phyloP scores from a whole-genome alignment of 2,888 invertebrate species.

The Acholoe squamosa region DNA sequence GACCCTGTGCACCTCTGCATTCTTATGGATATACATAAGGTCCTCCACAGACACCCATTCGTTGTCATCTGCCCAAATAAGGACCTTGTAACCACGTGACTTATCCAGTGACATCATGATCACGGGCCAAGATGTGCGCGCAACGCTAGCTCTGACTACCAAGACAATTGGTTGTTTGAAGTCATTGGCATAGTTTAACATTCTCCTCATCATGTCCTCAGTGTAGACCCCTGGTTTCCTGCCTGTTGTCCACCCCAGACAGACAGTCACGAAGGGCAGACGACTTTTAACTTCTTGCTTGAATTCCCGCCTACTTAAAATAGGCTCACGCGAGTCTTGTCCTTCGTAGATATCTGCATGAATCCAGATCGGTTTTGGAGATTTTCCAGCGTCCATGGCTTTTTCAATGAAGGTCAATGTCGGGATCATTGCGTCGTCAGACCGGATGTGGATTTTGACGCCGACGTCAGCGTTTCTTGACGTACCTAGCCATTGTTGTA shows the following conservation, averaged over 20 bases:
- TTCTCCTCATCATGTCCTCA: conserved; percentile 8
- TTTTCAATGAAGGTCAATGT: background rate
- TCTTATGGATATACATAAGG: background rate
- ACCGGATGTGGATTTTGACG: background rate
- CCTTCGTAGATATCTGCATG: conserved; percentile 11
- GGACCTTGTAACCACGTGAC: conserved; percentile 5
- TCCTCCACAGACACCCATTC: background rate
- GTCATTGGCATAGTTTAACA: background rate
- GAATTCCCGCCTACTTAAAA: background rate
- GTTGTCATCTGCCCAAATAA: conserved; percentile 42
- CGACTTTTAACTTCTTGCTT: background rate
- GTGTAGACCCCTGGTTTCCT: background rate
- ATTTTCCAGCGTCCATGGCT: background rate
- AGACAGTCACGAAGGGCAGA: conserved; percentile 10
- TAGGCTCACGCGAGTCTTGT: background rate
- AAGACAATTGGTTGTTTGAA: background rate
- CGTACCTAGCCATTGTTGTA: background rate
- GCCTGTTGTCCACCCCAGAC: conserved; percentile 30
- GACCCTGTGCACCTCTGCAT: background rate
- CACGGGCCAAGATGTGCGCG: conserved; percentile 19
- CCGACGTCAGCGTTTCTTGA: background rate
- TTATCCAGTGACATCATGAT: background rate
- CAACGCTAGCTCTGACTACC: background rate
- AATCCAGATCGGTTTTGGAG: background rate
- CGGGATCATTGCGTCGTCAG: background rate